Conservation (phyloP, 64 coral and sea anemone genomes). For the Porites lutea region DNA sequence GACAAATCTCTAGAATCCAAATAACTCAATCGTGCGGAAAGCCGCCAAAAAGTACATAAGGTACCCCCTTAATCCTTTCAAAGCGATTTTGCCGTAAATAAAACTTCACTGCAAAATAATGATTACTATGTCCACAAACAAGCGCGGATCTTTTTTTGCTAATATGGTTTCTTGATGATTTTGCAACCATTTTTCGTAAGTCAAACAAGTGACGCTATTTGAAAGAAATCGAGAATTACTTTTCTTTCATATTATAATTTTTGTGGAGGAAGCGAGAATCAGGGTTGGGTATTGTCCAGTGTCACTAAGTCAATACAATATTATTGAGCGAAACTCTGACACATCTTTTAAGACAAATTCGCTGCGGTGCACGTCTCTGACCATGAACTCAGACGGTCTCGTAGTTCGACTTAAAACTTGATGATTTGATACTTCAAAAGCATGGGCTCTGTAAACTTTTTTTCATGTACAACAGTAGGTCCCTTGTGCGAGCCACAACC, state of each 20-base stretch:
- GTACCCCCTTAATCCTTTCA: slow-evolving; percentile 18
- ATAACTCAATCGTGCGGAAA: neutral
- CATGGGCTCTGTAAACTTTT: no score
- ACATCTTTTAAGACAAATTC: neutral
- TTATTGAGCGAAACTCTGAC: neutral
- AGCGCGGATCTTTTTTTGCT: neutral
- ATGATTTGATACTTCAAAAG: no score
- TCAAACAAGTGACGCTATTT: neutral
- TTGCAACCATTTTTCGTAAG: neutral
- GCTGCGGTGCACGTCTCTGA: neutral
- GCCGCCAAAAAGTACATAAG: slow-evolving; percentile 6
- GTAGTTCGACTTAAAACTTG: neutral
- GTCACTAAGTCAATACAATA: slow-evolving; percentile 20
- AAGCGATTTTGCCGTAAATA: neutral
- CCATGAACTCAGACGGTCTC: neutral
- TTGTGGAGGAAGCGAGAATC: slow-evolving; percentile 4
- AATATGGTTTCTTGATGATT: neutral
- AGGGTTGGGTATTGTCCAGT: neutral
- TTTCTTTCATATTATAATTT: slow-evolving; percentile 32
- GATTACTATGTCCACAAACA: neutral
- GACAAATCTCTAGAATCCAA: slow-evolving; percentile 7
- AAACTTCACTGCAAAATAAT: neutral
- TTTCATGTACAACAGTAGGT: no score
- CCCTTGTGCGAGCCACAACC: no score
- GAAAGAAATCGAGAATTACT: neutral